phyloP scores from a whole-genome alignment of 2,113 vertebrate genomes.

The Tupaia tana region DNA sequence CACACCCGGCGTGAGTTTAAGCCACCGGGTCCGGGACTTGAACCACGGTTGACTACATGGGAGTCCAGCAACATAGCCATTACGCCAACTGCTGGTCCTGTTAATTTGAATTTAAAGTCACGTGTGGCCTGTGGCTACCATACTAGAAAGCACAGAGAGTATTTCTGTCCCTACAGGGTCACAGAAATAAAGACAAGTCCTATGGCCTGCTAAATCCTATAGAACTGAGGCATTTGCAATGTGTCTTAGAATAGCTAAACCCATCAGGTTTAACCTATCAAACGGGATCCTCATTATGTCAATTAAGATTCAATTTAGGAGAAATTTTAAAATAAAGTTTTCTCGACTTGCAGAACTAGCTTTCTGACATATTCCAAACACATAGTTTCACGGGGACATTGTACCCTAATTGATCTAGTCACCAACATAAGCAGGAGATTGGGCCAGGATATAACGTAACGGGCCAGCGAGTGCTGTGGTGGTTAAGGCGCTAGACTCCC shows the following conservation, averaged over 20 bases:
- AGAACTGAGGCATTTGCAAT: slow-evolving; percentile 36
- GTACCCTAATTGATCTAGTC: background rate
- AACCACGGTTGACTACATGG: no score
- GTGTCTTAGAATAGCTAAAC: slow-evolving; percentile 57
- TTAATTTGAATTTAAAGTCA: slow-evolving; percentile 35
- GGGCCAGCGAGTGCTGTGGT: background rate
- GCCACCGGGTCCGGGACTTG: no score
- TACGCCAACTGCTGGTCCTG: no score
- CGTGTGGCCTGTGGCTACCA: background rate
- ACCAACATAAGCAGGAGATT: slow-evolving; percentile 18
- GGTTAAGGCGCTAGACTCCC: no score
- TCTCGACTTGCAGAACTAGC: slow-evolving; percentile 46
- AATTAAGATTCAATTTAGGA: slow-evolving; percentile 49
- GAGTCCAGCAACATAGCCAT: no score
- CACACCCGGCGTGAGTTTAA: no score
- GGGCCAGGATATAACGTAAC: background rate
- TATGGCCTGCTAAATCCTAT: background rate
- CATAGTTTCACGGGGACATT: background rate
- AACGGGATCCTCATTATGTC: slow-evolving; percentile 69
- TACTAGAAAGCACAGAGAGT: background rate
- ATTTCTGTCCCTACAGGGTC: background rate
- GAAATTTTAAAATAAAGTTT: slow-evolving; percentile 6
- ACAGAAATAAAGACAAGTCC: slow-evolving; percentile 52
- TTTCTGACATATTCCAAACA: background rate
- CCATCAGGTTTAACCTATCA: slow-evolving; percentile 31